Evolutionary conservation across 2,888 invertebrate species (phyloP).

Genomic region (Itoplectis maculator): DNA sequence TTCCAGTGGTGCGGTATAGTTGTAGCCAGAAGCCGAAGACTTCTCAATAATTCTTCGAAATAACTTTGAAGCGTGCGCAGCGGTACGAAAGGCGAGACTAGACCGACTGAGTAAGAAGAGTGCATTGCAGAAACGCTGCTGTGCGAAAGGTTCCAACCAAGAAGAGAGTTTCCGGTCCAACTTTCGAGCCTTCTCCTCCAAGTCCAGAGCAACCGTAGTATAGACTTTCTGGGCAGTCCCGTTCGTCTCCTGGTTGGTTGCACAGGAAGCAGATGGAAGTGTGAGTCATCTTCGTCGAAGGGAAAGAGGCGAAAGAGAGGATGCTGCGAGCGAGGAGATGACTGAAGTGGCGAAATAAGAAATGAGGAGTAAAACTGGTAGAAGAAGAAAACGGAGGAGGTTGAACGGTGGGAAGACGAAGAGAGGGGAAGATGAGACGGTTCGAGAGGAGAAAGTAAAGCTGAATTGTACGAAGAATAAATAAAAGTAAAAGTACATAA

Average conservation of each 20-base stretch:
- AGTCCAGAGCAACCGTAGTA: conserved; percentile 58
- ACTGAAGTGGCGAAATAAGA: conserved; percentile 59
- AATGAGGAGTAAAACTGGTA: conserved; percentile 46
- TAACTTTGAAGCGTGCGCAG: conserved; percentile 76
- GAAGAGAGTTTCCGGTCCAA: conserved; percentile 61
- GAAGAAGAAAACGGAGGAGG: conserved; percentile 24
- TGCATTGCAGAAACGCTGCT: conserved; percentile 13
- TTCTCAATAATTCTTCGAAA: conserved; percentile 81
- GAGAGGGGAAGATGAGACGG: conserved; percentile 35
- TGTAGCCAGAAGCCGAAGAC: conserved; percentile 71
- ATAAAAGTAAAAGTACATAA: conserved; percentile 52
- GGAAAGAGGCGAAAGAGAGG: conserved; percentile 2
- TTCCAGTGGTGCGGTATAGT: conserved; percentile 3
- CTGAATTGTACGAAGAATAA: conserved; percentile 55
- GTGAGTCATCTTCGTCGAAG: conserved; percentile 50
- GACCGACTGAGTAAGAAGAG: conserved; percentile 10
- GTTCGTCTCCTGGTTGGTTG: conserved; percentile 21
- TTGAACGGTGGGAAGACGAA: conserved; percentile 2
- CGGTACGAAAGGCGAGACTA: conserved; percentile 62
- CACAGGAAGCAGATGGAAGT: conserved; percentile 28
- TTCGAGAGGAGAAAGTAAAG: conserved; percentile 39
- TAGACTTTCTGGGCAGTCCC: conserved; percentile 35
- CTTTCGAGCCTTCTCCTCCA: conserved; percentile 58
- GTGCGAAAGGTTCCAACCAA: conserved; percentile 23
- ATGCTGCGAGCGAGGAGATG: conserved; percentile 49